Base-by-base conservation (phyloP, 2,113 vertebrate species). In the Urocynchramus pylzowi region DNA sequence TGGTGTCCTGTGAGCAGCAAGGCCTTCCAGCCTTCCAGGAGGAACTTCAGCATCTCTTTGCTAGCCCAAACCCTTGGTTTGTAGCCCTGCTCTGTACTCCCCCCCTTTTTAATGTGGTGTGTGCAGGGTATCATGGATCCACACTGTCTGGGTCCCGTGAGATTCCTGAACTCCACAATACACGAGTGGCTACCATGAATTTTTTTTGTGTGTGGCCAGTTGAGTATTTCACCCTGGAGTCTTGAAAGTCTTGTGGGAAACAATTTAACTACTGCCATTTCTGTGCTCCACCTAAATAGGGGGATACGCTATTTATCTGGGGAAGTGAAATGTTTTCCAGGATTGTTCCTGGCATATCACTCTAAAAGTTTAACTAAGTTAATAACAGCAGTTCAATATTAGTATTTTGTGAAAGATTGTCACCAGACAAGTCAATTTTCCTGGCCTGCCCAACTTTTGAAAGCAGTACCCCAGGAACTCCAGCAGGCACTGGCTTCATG, bases 111-210 rank as follows among this genome's bases (percentile, higher is more conserved):
- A 8, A 3, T 1, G 17, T 12, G 39, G 5, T 47, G 49, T 41
- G 42, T n/a, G 11, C 16, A 10, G 42, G 16, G 11, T 10, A 1
- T 19, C 3, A 0, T 9, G 67, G 37, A 68, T 11, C 70, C 31
- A 16, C 13, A 1, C 14, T 13, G 0, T 2, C 17, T 28, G 37
- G 16, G 5, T 42, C n/a, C 45, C 2, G 0, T 28, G 44, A 6
- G 37, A 21, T 37, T 31, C 50, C 35, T 21, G 17, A 61, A 20
- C 23, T 56, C 44, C 44, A 16, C 42, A 31, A 9, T 0, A 4
- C 41, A 15, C 1, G 0, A 33, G 19, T 39, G 0, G 3, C 28
- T 37, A 7, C 30, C 9, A 0, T 10, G 45, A 64, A 24, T 37
- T 5, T 21, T 37, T 5, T 21, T 20, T 35, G n/a, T 68, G 35